Percentiles rank a stretch among this genome's conserved stretches.
Conservation (phyloP, 2,797 vertebrate species). For the Chaenodraco wilsoni region DNA sequence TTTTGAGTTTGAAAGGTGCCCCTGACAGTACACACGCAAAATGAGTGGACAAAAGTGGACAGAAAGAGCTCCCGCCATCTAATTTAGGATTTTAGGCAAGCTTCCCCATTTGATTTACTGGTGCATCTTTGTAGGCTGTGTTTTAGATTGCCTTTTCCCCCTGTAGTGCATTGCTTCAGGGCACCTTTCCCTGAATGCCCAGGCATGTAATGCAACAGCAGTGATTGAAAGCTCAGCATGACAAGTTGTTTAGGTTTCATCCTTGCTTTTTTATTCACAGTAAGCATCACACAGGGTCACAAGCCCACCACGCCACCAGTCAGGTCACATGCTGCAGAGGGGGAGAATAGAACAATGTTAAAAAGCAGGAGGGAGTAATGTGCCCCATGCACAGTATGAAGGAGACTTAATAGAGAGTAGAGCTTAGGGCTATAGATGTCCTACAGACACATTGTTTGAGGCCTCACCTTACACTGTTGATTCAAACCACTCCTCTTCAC, state of each 20-base stretch:
- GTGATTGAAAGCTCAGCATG: constrained; percentile 12
- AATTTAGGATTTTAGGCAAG: constrained; percentile 36
- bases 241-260: constrained; percentile 1
- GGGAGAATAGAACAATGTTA: constrained; percentile 34
- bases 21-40: constrained; percentile 19
- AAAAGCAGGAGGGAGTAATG: constrained; percentile 38
- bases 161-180: constrained; percentile 2
- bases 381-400: constrained; percentile 44
- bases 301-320: constrained; percentile 11
- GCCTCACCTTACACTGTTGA: constrained; percentile 28
- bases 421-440: constrained; percentile 49
- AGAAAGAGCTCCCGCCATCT: constrained; percentile 32
- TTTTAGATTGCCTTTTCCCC: constrained; percentile 5
- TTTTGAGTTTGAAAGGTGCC: constrained; percentile 50
- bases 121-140: constrained; percentile 27
- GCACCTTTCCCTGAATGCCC: neutral
- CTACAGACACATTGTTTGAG: constrained; percentile 48
- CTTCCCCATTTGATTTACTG: constrained; percentile 27
- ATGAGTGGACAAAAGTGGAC: constrained; percentile 28
- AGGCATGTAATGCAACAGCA: neutral
- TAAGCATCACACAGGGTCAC: constrained; percentile 10
- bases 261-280: constrained; percentile 9
- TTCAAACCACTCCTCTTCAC: constrained; percentile 46
- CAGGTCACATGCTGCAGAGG: constrained; percentile 32
- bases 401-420: constrained; percentile 40